Evolutionary conservation across 2,888 invertebrate genomes (phyloP).

Genomic region (Eulithis testata): DNA sequence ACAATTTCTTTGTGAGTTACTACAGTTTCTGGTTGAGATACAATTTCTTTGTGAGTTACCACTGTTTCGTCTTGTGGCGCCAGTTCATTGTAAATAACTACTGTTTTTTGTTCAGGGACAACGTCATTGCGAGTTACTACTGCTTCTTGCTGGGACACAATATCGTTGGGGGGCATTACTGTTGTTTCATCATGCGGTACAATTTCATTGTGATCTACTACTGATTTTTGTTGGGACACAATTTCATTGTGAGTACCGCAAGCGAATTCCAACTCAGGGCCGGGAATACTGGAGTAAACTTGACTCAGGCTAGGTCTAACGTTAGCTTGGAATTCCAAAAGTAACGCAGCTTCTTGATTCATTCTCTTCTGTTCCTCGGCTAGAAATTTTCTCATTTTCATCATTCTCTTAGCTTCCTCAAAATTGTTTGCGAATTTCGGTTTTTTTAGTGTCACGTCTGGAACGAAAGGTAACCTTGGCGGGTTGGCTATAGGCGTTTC

Average conservation of each 20-base stretch:
- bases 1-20: not conserved
- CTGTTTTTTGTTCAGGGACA: no score
- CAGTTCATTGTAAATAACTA: no score
- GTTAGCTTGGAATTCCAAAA: constrained; percentile 79
- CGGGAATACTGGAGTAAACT: constrained; percentile 77
- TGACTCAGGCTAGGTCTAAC: constrained; percentile 78
- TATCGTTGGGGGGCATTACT: constrained; percentile 43
- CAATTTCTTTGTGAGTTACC: no score
- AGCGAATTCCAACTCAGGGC: constrained; percentile 79
- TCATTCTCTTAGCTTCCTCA: constrained; percentile 86
- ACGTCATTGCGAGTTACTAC: not conserved
- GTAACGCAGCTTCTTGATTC: constrained; percentile 78
- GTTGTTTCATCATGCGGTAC: no score
- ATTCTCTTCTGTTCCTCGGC: constrained; percentile 85
- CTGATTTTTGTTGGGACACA: not conserved
- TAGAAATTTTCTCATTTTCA: constrained; percentile 87
- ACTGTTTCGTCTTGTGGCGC: no score
- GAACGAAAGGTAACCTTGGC: constrained; percentile 71
- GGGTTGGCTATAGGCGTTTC: constrained; percentile 68
- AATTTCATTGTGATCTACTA: not conserved
- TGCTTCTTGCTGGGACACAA: not conserved
- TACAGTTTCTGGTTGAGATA: constrained; percentile 39
- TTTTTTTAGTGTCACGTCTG: constrained; percentile 84
- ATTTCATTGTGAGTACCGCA: constrained; percentile 59
- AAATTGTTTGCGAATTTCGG: constrained; percentile 89